Base-by-base conservation (phyloP, 37 sponge, comb jelly and placozoan genomes). In the Trichoplax adhaerens region DNA sequence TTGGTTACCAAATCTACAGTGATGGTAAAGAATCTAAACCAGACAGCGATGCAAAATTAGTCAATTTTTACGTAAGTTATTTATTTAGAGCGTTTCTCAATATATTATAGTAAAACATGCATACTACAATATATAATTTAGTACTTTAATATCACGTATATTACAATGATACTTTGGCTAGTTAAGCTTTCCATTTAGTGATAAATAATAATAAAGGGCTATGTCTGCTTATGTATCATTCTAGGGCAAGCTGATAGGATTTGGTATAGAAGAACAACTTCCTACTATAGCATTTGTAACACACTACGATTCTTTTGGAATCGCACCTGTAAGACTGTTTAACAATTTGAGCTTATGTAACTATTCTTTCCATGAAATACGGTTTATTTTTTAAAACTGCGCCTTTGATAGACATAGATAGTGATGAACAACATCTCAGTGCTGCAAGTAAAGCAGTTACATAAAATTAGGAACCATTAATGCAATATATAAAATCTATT, bases 301-400 rank as follows among this genome's bases (percentile, higher is more conserved):
- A 3, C 88, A 89, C 71, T 94, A 90, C 54, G 95, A 94, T 77
- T 68, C 91, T 29, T 81, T 77, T 61, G 88, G 91, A 58, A 49
- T 89, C 48, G 82, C 91, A 49, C 78, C 95, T 4, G 91, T 90
- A 52, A 83, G 87, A 29, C 29, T 29, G 29, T 29, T 29, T 29
- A 29, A 29, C 29, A 29, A 29, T 29, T 29, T 29, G 29, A 29
- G 29, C 29, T 29, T 29, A 29, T 29, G 29, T 29, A 29, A 29
- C 29, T 29, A 29, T 29, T 29, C 29, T 29, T 29, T 29, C 29
- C 29, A 29, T 29, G 29, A 29, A 29, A 29, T 29, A 29, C 29
- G 29, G 29, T 29, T 29, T 29, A 29, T 29, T 29, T 29, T 29
- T 29, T 29, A 29, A 29, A 29, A 29, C 29, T 29, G 29, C 29